phyloP scores from a whole-genome alignment of 2,888 invertebrate species.

The Asteroscopus sphinx region DNA sequence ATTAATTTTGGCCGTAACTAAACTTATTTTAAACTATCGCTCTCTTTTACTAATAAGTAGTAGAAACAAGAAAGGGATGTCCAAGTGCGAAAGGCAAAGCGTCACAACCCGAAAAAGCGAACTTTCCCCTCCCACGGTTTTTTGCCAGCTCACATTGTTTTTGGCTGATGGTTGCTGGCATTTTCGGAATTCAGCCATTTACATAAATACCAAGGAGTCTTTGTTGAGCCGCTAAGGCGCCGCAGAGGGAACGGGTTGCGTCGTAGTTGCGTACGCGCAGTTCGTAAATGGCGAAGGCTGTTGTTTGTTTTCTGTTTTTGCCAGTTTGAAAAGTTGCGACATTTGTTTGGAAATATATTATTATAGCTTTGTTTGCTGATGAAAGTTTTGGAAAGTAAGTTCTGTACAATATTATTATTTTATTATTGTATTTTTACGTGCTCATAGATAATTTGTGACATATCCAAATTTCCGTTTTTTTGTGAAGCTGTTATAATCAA shows the following conservation, averaged over 20 bases:
- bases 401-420: not conserved
- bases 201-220: conserved; percentile 85
- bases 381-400: conserved; percentile 39
- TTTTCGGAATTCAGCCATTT: conserved; percentile 87
- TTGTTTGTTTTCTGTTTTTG: conserved; percentile 70
- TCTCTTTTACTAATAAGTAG: too few relatives aligned
- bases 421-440: too few relatives aligned
- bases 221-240: conserved; percentile 87
- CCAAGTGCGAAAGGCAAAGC: conserved; percentile 70
- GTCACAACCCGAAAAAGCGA: conserved; percentile 79
- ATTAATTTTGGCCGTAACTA: too few relatives aligned
- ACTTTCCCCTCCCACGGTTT: conserved; percentile 83
- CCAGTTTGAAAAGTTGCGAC: conserved; percentile 66
- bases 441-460: too few relatives aligned
- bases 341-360: conserved; percentile 65
- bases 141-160: conserved; percentile 79
- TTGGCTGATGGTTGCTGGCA: conserved; percentile 78
- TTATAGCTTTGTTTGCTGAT: conserved; percentile 45
- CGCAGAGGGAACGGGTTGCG: conserved; percentile 71
- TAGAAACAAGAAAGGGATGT: not conserved
- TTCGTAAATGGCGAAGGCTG: conserved; percentile 67
- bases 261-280: conserved; percentile 61
- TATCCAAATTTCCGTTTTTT: too few relatives aligned
- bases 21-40: too few relatives aligned
- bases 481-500: too few relatives aligned